Base-by-base conservation (phyloP, 2,888 invertebrate species). In the Aradus depressus region DNA sequence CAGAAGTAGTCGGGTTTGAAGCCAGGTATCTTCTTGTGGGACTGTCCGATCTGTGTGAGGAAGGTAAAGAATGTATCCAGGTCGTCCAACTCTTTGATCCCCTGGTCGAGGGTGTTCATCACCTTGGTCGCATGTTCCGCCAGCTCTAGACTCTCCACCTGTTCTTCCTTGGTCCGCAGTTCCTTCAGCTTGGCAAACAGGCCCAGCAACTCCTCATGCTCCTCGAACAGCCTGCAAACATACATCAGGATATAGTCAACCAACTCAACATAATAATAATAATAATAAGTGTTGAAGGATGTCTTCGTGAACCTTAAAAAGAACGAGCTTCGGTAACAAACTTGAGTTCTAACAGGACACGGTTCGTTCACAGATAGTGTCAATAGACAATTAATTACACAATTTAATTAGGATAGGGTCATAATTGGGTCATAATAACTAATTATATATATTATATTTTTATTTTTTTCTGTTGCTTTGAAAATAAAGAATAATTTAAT, bases 1-100 rank as follows among this genome's bases (percentile, higher is more conserved):
- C 86, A 87, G 74, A 91, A 91, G 70, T 84, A 84, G 61, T 86
- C 84, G 44, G 81, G 80, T 68, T 84, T 81, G 70, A 90, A 91
- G 6, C 84, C 87, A 2, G 84, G 83, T 71, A 91, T 86, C 68
- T 81, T 77, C 56, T 79, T 74, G 70, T 91, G 91, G 50, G 84
- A 80, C 45, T 82, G 83, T 3, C 89, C 91, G 44, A 88, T 81
- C 68, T 85, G 82, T 64, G 84, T 80, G 51, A 91, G 75, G 65
- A 81, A 85, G 62, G 81, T 77, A 67, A 86, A 80, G 72, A 90
- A 88, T 63, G 79, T 78, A 68, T 90, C 89, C 68, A 87, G 73
- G 66, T 89, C 82, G 64, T 90, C 89, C 53, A 91, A 73, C 21
- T 84, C 81, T 65, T 84, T 82, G 69, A 92, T 90, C 55, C 88